Conservation (phyloP, 2,888 invertebrate genomes). For the Choristoneura rosaceana region DNA sequence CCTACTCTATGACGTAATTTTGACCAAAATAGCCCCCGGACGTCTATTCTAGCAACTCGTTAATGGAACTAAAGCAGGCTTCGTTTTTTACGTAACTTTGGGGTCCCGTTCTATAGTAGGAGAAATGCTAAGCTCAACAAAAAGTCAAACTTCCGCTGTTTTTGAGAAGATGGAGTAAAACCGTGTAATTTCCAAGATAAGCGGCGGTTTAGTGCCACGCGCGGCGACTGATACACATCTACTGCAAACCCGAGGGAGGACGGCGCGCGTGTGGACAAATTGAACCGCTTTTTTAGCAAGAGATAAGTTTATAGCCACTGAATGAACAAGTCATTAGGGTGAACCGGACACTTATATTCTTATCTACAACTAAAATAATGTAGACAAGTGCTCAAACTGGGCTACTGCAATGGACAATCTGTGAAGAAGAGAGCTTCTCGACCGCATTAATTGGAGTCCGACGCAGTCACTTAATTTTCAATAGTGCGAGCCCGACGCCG, state of each 20-base stretch:
- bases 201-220: slow-evolving; percentile 63
- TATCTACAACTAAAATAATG: not conserved
- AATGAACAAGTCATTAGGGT: slow-evolving; percentile 40
- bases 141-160: slow-evolving; percentile 69
- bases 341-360: not conserved
- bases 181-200: slow-evolving; percentile 80
- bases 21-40: too few relatives aligned
- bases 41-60: too few relatives aligned
- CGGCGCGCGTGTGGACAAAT: slow-evolving; percentile 49
- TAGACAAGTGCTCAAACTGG: not conserved
- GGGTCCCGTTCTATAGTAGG: slow-evolving; percentile 51
- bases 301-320: slow-evolving; percentile 48
- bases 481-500: slow-evolving; percentile 58
- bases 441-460: slow-evolving; percentile 72
- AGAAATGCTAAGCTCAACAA: slow-evolving; percentile 61
- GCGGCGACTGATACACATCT: slow-evolving; percentile 68
- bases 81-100: too few relatives aligned
- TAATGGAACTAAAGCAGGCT: too few relatives aligned
- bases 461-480: slow-evolving; percentile 75
- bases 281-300: slow-evolving; percentile 48
- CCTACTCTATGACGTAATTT: too few relatives aligned
- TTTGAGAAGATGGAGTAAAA: slow-evolving; percentile 73
- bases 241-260: slow-evolving; percentile 55
- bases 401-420: slow-evolving; percentile 42
- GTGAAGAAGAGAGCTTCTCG: slow-evolving; percentile 55